Evolutionary conservation across 1,140 invertebrate species (phyloP).

Genomic region (Meloidogyne exigua): DNA sequence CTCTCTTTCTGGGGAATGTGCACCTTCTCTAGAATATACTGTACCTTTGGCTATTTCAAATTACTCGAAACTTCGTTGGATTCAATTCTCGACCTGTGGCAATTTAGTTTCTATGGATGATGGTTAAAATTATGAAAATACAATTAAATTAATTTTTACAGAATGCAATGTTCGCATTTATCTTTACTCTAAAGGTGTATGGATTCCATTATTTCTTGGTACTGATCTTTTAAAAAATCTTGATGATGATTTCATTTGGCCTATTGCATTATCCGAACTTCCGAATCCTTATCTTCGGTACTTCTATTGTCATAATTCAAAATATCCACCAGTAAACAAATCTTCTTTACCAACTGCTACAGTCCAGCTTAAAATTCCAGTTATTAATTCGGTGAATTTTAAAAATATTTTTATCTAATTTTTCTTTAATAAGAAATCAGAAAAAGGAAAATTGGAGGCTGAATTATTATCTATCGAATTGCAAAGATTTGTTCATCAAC

Average conservation of each 20-base stretch:
- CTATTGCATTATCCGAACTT: conserved; percentile 24
- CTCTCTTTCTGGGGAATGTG: conserved; percentile 14
- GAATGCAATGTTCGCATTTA: conserved; percentile 30
- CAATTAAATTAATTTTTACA: neutral
- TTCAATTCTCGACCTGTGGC: conserved; percentile 22
- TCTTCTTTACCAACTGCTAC: conserved; percentile 16
- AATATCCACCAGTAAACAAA: conserved; percentile 29
- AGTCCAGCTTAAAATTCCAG: neutral
- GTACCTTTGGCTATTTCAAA: conserved; percentile 12
- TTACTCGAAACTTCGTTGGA: conserved; percentile 19
- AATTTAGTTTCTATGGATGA: conserved; percentile 31
- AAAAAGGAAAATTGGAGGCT: conserved; percentile 24
- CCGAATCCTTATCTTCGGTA: conserved; percentile 33
- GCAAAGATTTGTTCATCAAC: conserved; percentile 5
- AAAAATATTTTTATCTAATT: conserved; percentile 20
- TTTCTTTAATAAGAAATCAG: conserved; percentile 11
- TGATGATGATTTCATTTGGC: conserved; percentile 31
- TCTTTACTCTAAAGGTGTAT: conserved; percentile 8
- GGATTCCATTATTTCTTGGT: conserved; percentile 27
- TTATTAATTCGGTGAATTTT: conserved; percentile 16
- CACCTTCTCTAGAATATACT: conserved; percentile 13
- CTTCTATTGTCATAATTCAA: conserved; percentile 29
- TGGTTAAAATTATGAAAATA: neutral
- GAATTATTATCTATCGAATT: conserved; percentile 30
- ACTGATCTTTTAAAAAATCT: conserved; percentile 20